These are phyloP conservation scores for Cataglyphis livida DNA, from an alignment of 2,888 invertebrate genomes.

Conservation along the genomic window DNA sequence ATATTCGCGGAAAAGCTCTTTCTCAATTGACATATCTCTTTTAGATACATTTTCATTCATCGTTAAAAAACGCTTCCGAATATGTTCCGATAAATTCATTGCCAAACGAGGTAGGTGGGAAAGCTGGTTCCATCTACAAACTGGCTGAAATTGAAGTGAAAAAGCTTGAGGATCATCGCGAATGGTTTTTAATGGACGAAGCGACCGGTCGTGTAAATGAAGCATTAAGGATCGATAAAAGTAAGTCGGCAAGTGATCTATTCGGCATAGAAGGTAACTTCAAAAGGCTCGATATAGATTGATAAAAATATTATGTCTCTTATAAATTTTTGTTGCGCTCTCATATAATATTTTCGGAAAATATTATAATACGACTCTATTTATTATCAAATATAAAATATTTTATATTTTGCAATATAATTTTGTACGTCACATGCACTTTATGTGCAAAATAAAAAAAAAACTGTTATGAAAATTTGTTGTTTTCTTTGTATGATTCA, in stretches of 20 bases:
- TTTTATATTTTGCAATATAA: background rate
- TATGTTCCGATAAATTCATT: conserved; percentile 87
- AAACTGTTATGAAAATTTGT: background rate
- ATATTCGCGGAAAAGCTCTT: background rate
- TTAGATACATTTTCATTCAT: conserved; percentile 86
- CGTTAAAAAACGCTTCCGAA: conserved; percentile 85
- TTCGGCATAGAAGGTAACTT: conserved; percentile 91
- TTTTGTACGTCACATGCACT: background rate
- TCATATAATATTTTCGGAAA: background rate
- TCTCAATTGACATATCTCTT: background rate
- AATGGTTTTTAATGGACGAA: conserved; percentile 86
- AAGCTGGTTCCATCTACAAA: conserved; percentile 83
- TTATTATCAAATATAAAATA: background rate
- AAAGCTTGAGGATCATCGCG: conserved; percentile 81
- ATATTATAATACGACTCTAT: background rate
- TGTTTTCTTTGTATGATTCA: background rate
- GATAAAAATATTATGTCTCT: conserved; percentile 58
- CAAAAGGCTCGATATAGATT: conserved; percentile 91
- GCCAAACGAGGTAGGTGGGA: conserved; percentile 89
- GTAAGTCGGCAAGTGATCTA: conserved; percentile 88
- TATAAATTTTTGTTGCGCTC: background rate
- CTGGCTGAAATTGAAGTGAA: conserved; percentile 76
- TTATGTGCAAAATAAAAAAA: background rate
- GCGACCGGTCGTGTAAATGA: conserved; percentile 87
- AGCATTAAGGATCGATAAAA: conserved; percentile 88